A percentile compares a stretch with the other conserved stretches of the same genome.
phyloP scores from a whole-genome alignment of 92 coral and sea anemone species.

The Phenganax stokvisi region DNA sequence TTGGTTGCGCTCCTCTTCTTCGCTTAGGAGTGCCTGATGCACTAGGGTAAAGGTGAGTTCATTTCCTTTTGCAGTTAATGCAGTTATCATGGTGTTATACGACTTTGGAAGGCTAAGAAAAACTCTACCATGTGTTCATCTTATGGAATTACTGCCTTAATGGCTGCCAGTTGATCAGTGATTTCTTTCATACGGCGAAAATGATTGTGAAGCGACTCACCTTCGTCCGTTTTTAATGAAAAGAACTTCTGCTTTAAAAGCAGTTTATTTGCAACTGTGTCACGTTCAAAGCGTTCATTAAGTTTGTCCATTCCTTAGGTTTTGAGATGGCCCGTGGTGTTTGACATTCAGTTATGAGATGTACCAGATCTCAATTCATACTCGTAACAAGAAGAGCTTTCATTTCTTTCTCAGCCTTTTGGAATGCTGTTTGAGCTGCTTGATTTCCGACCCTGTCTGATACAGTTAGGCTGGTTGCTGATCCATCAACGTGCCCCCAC shows the following conservation, averaged over 20 bases:
- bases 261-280: conserved; percentile 19
- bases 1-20: conserved; percentile 11
- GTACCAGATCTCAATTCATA: conserved; percentile 13
- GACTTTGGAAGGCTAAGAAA: conserved; percentile 20
- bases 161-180: conserved; percentile 27
- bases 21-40: conserved; percentile 22
- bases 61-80: conserved; percentile 29
- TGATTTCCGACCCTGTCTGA: background rate
- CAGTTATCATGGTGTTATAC: conserved; percentile 19
- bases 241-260: conserved; percentile 6
- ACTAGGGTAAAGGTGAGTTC: conserved; percentile 11
- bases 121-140: conserved; percentile 17
- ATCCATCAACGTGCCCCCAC: conserved; percentile 22
- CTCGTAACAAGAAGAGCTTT: conserved; percentile 26
- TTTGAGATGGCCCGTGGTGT: conserved; percentile 9
- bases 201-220: conserved; percentile 3
- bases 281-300: conserved; percentile 14
- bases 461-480: conserved; percentile 1
- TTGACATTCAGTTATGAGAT: conserved; percentile 30
- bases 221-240: conserved; percentile 8
- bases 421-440: background rate
- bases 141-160: conserved; percentile 16
- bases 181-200: conserved; percentile 23
- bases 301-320: background rate
- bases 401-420: conserved; percentile 12